Evolutionary conservation across 2,888 invertebrate genomes (phyloP), one percentile per base, ranked within the genome.

Genomic region (Stratiomys singularior): DNA sequence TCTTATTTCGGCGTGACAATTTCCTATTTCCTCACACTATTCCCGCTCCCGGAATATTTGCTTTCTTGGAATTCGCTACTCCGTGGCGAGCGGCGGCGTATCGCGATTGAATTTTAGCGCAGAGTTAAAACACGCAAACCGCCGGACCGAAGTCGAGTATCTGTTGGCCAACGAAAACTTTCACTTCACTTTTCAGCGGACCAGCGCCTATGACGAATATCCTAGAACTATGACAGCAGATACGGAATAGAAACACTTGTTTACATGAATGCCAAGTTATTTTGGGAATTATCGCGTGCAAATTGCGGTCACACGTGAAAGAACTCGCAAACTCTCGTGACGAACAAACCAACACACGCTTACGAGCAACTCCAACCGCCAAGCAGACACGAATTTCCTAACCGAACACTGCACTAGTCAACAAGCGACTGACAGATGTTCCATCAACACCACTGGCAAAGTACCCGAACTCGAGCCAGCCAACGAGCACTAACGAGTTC

Each of bases 271-370:
- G 2, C 11, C 23, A 60, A 25, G 9, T 60, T 60, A 60, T 60
- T 60, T 18, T 25, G 1, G 69, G 69, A 23, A 15, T 21, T 46
- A 30, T 69, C 47, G 30, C 69, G 44, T 13, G 37, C 15, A n/a
- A 21, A 27, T 5, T 23, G 37, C 67, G 47, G 25, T 46, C 69
- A 69, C 69, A 46, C 47, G 69, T 46, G 69, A 69, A 23, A 47
- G 7, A 23, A 44, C 28, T 30, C 28, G 52, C 4, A 13, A 7
- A 44, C 44, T 44, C 44, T 44, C n/a, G n/a, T 44, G 13, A 13
- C 44, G 7, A 13, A 44, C 44, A 44, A n/a, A n/a, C n/a, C n/a
- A 44, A 7, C 44, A 13, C 44, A 44, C 44, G 44, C 44, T 9
- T 13, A 44, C 13, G 44, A 44, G 44, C 7, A 44, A 9, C n/a